phyloP scores from a whole-genome alignment of 1,140 invertebrate genomes.

The Oscheius sp. region DNA sequence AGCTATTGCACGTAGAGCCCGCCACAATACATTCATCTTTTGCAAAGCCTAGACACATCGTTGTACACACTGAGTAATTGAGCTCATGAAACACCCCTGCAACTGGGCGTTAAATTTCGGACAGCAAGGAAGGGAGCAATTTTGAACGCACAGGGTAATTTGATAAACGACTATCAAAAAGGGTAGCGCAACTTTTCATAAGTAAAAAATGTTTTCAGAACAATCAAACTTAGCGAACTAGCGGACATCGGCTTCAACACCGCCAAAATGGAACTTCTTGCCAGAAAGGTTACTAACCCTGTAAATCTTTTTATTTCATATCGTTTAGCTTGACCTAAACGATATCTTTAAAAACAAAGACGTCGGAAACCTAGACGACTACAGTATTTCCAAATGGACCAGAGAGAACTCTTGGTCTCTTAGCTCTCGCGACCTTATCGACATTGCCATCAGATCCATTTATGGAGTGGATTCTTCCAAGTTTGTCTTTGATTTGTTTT shows the following conservation, averaged over 20 bases:
- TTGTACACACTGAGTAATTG: too few relatives aligned
- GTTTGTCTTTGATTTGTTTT: background rate
- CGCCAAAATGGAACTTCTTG: background rate
- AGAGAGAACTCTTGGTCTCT: slow-evolving; percentile 14
- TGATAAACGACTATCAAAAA: too few relatives aligned
- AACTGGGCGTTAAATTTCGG: too few relatives aligned
- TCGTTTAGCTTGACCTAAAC: background rate
- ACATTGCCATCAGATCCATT: slow-evolving; percentile 21
- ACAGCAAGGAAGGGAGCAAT: too few relatives aligned
- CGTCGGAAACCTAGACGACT: background rate
- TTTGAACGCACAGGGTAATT: too few relatives aligned
- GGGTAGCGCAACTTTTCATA: too few relatives aligned
- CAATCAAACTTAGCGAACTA: too few relatives aligned
- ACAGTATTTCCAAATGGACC: background rate
- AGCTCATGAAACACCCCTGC: too few relatives aligned
- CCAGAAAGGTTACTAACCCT: background rate
- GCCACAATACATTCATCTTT: too few relatives aligned
- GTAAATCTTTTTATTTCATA: background rate
- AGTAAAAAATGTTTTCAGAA: too few relatives aligned
- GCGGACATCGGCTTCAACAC: background rate
- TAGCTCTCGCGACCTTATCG: background rate
- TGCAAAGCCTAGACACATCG: too few relatives aligned
- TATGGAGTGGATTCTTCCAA: slow-evolving; percentile 21
- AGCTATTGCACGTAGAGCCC: too few relatives aligned
- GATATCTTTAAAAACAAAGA: background rate